Evolutionary conservation across 53 echinoderm and acorn worm genomes (phyloP).

Genomic region (Henricia sp.): DNA sequence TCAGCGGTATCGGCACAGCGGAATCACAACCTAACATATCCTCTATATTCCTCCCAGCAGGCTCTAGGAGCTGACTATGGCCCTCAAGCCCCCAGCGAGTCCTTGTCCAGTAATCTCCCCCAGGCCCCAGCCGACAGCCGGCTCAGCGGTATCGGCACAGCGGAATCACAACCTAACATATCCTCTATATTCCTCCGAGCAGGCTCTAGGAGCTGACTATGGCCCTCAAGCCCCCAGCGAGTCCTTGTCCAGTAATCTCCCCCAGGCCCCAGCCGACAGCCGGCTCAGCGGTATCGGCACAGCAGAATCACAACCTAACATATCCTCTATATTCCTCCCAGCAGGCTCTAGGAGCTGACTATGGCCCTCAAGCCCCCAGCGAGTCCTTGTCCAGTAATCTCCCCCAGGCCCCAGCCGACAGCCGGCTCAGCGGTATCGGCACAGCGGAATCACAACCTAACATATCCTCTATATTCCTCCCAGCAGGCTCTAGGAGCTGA

Average conservation of each 20-base stretch:
- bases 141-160: not conserved
- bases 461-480: no score
- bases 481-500: no score
- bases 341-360: slow-evolving; percentile 71
- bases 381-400: no score
- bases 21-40: no score
- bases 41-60: no score
- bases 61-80: no score
- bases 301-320: not conserved
- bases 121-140: not conserved
- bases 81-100: no score
- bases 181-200: not conserved
- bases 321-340: slow-evolving; percentile 59
- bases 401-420: no score
- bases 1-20: no score
- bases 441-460: no score
- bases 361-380: no score
- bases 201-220: slow-evolving; percentile 12
- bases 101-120: not conserved
- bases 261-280: slow-evolving; percentile 48
- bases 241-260: slow-evolving; percentile 33
- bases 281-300: slow-evolving; percentile 19
- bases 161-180: not conserved
- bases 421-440: no score
- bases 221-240: slow-evolving; percentile 19